Evolutionary conservation across 2,797 vertebrate genomes (phyloP), one percentile per base, ranked within the genome.

Genomic region (Cuculus canorus): DNA sequence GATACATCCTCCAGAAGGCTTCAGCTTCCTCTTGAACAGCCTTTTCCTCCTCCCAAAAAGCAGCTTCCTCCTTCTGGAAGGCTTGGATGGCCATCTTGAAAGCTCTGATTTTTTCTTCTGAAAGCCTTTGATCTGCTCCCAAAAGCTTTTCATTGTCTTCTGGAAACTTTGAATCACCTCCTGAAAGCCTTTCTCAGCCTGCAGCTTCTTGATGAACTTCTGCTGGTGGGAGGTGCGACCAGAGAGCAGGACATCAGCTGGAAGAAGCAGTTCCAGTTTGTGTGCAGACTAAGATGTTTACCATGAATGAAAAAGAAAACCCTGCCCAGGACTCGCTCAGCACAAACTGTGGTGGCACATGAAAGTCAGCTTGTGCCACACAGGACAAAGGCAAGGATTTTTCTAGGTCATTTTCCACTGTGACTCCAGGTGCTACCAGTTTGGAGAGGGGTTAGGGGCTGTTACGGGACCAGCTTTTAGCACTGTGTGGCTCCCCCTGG

Each of bases 1-100:
- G 45, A 72, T 92, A 91, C 52, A 90, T 45, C 35, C 88, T 88
- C 28, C 68, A 88, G 82, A 96, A 97, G 39, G 33, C 39, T 75
- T 94, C 92, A 73, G 83, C 90, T 86, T 87, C 88, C 76, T 97
- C 95, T 81, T 90, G 80, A 86, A 96, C 88, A 33, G 41, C 13
- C 35, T 93, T 94, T 73, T 96, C 93, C 50, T 95, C 57, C 43
- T 82, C 57, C 61, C 8, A 33, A 91, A 96, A 97, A 33, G 35
- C 76, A 70, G 83, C 72, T 76, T 95, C 91, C 24, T 96, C 90
- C 45, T 94, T 89, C 89, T 86, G 59, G 45, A 89, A 94, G 21
- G 63, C 80, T 56, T 86, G 50, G 59, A 94, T 85, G 27, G 73
- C 77, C 59, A 53, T 30, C 30, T 85, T 82, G 87, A 97, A 95